Evolutionary conservation across 1,140 invertebrate genomes (phyloP), one percentile per base, ranked within the genome.

Genomic region (Zaprionus kolodkinae): DNA sequence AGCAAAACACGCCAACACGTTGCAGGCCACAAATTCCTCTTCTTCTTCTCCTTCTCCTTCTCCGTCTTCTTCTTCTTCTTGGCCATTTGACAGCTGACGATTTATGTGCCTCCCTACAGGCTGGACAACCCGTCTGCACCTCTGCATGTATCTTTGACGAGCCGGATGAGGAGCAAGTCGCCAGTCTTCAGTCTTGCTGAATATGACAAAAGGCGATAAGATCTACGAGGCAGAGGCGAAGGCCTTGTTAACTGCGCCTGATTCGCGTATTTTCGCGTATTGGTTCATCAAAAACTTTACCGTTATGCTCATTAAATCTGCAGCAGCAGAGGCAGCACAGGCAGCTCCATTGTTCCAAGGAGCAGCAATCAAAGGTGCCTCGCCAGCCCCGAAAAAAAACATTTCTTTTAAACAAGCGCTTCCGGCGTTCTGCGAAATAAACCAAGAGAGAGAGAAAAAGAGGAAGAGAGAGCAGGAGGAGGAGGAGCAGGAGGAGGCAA

Each of bases 231-330:
- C 27, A 6, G 0, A 84, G 79, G 6, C 17, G 10, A 11, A 21
- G 72, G 72, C 80, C 84, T 89, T 88, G 84, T 88, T 88, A 89
- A 76, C 68, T 78, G 71, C 79, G 59, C 50, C 66, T 69, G 62
- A 64, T 48, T 59, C 48, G 59, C 38, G 54, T 61, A 48, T 66
- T 73, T 62, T 79, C 79, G 21, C 27, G 85, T 89, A 85, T 89
- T 89, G 81, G 89, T 89, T 89, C 86, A 89, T 89, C 85, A 89
- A 89, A 89, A 88, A 68, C 78, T 88, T 85, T 76, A 91, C 88
- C 88, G 87, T 91, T 91, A 91, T 91, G 83, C 84, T 91, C 88
- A 88, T 91, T 91, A 91, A 91, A 85, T 79, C 72, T 84, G 81
- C 86, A 85, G 40, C 40, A 45, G 40, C 40, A 10, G 3, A n/a